Evolutionary conservation across 2,113 vertebrate genomes (phyloP).

Genomic region (Harpagus bidentatus): DNA sequence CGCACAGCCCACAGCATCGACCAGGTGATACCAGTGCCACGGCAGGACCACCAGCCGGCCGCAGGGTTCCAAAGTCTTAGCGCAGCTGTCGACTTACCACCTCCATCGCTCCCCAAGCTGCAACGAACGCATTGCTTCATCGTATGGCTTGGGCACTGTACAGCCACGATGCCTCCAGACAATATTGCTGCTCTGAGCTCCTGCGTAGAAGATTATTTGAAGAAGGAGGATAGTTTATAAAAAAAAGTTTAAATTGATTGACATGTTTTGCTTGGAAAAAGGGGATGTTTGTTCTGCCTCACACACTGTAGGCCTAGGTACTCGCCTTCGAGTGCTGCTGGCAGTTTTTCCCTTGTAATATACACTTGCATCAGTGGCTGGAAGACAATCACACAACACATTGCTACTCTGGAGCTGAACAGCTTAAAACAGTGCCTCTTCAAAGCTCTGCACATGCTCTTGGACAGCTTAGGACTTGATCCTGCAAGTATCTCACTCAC

Average conservation of each 20-base stretch:
- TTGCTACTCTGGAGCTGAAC: background rate
- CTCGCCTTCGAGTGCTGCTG: background rate
- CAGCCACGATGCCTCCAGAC: accelerated
- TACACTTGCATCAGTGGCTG: background rate
- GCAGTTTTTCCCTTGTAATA: background rate
- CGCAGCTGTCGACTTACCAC: background rate
- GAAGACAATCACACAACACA: background rate
- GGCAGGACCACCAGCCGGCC: background rate
- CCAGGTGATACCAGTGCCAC: background rate
- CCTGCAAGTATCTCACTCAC: background rate
- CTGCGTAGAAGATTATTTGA: background rate
- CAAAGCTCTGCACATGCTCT: background rate
- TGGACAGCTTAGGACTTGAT: background rate
- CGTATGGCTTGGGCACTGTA: background rate
- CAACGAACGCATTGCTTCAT: accelerated
- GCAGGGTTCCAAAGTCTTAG: background rate
- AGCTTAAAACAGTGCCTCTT: background rate
- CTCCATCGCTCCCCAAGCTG: background rate
- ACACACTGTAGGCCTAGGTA: background rate
- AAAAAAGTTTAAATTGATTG: background rate
- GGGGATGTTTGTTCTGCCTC: background rate
- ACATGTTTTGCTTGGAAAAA: background rate
- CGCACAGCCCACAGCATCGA: background rate
- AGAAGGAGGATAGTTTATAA: background rate
- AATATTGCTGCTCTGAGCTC: background rate